A percentile compares a stretch with the other conserved stretches of the same genome.
phyloP scores from a whole-genome alignment of 2,797 vertebrate species.

The Acrossocheilus fasciatus region DNA sequence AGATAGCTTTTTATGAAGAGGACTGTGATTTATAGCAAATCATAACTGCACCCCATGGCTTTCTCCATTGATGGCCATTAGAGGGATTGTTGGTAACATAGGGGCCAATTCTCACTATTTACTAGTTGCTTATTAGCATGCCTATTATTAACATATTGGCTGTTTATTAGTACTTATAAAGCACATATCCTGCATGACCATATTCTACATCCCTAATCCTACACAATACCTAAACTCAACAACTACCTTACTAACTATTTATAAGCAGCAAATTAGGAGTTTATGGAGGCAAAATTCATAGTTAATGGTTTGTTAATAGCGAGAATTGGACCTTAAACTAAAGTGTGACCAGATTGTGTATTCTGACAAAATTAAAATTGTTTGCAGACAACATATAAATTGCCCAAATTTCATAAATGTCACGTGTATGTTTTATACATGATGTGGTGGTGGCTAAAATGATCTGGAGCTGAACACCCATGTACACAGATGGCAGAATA shows the following conservation, averaged over 20 bases:
- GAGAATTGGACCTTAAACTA: background rate
- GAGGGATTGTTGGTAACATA: background rate
- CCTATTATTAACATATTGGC: background rate
- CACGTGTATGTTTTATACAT: background rate
- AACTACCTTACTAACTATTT: background rate
- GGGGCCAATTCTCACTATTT: background rate
- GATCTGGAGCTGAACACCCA: background rate
- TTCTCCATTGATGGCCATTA: background rate
- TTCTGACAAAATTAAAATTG: background rate
- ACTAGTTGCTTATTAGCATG: background rate
- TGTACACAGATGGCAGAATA: background rate
- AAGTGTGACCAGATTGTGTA: background rate
- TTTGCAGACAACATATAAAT: background rate
- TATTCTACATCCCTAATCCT: background rate
- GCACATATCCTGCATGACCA: background rate
- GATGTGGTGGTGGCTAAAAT: background rate
- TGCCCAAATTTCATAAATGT: constrained; percentile 1
- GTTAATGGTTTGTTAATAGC: background rate
- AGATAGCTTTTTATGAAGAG: background rate
- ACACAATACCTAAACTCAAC: background rate
- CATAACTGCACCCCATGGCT: background rate
- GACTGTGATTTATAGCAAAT: constrained; percentile 1
- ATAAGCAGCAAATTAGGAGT: background rate
- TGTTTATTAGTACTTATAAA: background rate
- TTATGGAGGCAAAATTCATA: background rate